Base-by-base conservation (phyloP, 92 coral and sea anemone genomes). In the Blastomussa wellsi region DNA sequence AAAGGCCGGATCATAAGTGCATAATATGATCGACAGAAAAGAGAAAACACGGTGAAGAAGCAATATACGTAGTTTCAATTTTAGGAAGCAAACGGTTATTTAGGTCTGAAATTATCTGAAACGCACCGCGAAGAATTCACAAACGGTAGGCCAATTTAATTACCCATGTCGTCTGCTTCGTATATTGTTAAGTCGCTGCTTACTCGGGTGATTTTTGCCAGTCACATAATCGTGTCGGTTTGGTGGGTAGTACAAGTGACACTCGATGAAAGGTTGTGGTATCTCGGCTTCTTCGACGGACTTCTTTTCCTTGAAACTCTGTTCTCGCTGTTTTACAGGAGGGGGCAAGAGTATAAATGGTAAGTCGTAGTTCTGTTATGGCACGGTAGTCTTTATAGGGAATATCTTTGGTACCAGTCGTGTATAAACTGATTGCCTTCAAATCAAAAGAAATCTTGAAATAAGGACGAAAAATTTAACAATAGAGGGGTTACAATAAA, bases 321-420 rank as follows among this genome's bases (percentile, higher is more conserved):
- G 5, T 84, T 95, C 67, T 91, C 95, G 14, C 28, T 97, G 82
- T 78, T 91, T 69, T 91, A 78, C 66, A 82, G 98, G 66, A 85
- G 83, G n/a, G 94, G 99, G n/a, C 91, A 88, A 57, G 97, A 94
- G 72, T 90, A 86, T 57, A 97, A 93, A 88, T 97, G 99, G 99
- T 97, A 80, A 90, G 95, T 36, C 24, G 17, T 1, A 11, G 13
- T 37, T 37, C 14, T 20, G 5, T 26, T 70, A 28, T 36, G 1
- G 35, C 75, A 20, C 35, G 36, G 12, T 37, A 14, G n/a, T 24
- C 65, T 57, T 57, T 44, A 44, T 41, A 41, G 7, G 3, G 2
- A 19, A n/a, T n/a, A n/a, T n/a, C n/a, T n/a, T n/a, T n/a, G n/a
- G n/a, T n/a, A n/a, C n/a, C n/a, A n/a, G n/a, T n/a, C n/a, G n/a